Base-by-base conservation (phyloP, 2,888 invertebrate species). In the Syritta pipiens region DNA sequence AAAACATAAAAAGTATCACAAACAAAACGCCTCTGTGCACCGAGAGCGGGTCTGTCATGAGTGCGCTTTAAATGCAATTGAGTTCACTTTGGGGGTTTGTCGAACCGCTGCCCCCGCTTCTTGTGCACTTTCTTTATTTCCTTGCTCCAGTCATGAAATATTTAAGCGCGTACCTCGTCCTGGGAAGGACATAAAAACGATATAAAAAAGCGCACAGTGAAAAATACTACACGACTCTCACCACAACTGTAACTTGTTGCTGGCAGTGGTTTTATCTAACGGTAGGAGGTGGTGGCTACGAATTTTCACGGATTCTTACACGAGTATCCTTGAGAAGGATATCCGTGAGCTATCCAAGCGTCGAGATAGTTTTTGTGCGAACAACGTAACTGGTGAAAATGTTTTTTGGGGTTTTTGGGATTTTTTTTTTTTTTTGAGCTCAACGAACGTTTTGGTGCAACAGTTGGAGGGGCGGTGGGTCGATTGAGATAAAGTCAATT, bases 1-100 rank as follows among this genome's bases (percentile, higher is more conserved):
- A 35, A 26, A 62, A 40, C 28, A 10, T 37, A 37, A 37, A 37
- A 37, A 37, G 17, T 17, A 37, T 37, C 37, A n/a, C 37, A 37
- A 14, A 37, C 37, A 37, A 17, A 37, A n/a, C n/a, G n/a, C n/a
- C n/a, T n/a, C n/a, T n/a, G n/a, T n/a, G n/a, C n/a, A n/a, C n/a
- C n/a, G n/a, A n/a, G n/a, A n/a, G n/a, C n/a, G n/a, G n/a, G n/a
- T n/a, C n/a, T n/a, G n/a, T 40, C 48, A 46, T 63, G 65, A 72
- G 65, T 72, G 51, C 49, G 72, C 65, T 49, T 63, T 57, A 57
- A 59, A 57, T 65, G 57, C 65, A 74, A 65, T 57, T 74, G 65
- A 48, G 49, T 65, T 51, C 57, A n/a, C n/a, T n/a, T n/a, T n/a
- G n/a, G n/a, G n/a, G n/a, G n/a, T n/a, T n/a, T n/a, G n/a, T n/a